A percentile compares a stretch with the other conserved stretches of the same genome.
Conservation (phyloP, 2,113 vertebrate species). For the Penelope pileata region DNA sequence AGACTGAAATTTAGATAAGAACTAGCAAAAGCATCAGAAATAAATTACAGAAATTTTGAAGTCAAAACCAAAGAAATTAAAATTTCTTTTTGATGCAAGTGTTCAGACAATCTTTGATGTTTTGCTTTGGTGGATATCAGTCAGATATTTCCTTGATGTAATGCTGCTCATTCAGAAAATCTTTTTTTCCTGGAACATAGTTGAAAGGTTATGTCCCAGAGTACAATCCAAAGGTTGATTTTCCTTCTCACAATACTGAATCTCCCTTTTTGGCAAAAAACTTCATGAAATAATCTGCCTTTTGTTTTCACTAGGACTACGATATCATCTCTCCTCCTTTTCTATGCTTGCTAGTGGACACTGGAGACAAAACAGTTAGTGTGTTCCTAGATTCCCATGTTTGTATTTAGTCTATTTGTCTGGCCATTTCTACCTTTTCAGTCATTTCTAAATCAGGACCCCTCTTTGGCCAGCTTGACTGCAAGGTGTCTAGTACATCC, state of each 20-base stretch:
- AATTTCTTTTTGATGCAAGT: background rate
- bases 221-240: background rate
- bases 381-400: background rate
- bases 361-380: background rate
- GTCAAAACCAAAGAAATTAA: background rate
- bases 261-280: background rate
- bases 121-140: background rate
- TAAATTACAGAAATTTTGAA: background rate
- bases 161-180: background rate
- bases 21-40: background rate
- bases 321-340: background rate
- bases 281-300: background rate
- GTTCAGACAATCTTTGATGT: background rate
- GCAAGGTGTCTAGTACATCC: rapidly evolving
- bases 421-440: background rate
- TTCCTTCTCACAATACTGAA: background rate
- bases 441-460: background rate
- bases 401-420: background rate
- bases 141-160: background rate
- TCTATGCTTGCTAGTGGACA: background rate
- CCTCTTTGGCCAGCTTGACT: background rate
- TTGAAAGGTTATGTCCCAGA: background rate
- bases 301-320: background rate
- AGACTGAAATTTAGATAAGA: background rate
- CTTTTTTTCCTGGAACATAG: background rate